These are phyloP conservation scores for Pammene aurita DNA, from an alignment of 2,888 invertebrate genomes.

Conservation along the genomic window DNA sequence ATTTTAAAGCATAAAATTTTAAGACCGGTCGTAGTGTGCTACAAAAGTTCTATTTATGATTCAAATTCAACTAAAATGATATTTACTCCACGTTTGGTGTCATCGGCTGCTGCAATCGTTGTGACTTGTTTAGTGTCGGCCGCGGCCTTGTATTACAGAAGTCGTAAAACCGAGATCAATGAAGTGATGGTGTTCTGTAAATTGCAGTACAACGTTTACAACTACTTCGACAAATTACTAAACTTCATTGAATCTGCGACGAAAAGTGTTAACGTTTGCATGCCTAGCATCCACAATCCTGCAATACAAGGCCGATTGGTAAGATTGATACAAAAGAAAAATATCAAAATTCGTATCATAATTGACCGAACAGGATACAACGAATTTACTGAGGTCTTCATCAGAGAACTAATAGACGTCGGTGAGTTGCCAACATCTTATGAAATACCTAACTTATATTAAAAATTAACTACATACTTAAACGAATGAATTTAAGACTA, in stretches of 20 bases:
- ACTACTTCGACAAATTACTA: slow-evolving; percentile 75
- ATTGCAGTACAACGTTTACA: slow-evolving; percentile 73
- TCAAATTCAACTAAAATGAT: slow-evolving; percentile 72
- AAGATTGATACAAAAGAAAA: slow-evolving; percentile 64
- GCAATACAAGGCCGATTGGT: slow-evolving; percentile 75
- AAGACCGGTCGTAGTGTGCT: slow-evolving; percentile 59
- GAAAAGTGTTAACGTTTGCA: slow-evolving; percentile 70
- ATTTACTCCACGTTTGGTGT: slow-evolving; percentile 66
- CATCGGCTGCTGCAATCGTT: slow-evolving; percentile 72
- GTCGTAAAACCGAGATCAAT: slow-evolving; percentile 67
- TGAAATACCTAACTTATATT: not conserved
- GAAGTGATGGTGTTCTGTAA: slow-evolving; percentile 81
- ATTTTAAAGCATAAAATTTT: slow-evolving; percentile 65
- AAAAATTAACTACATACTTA: too few relatives aligned
- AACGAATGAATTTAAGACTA: too few relatives aligned
- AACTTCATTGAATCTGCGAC: slow-evolving; percentile 73
- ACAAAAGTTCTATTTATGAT: slow-evolving; percentile 63
- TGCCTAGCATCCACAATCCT: slow-evolving; percentile 78
- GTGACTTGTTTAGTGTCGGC: slow-evolving; percentile 74
- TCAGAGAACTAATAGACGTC: slow-evolving; percentile 71
- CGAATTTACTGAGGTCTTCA: slow-evolving; percentile 68
- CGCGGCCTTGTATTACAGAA: slow-evolving; percentile 73
- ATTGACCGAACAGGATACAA: slow-evolving; percentile 73
- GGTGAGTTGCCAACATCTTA: slow-evolving; percentile 56
- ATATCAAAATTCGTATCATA: slow-evolving; percentile 69